These are phyloP conservation scores for Megathymus violae DNA, from an alignment of 1,140 invertebrate species.

Conservation along the genomic window DNA sequence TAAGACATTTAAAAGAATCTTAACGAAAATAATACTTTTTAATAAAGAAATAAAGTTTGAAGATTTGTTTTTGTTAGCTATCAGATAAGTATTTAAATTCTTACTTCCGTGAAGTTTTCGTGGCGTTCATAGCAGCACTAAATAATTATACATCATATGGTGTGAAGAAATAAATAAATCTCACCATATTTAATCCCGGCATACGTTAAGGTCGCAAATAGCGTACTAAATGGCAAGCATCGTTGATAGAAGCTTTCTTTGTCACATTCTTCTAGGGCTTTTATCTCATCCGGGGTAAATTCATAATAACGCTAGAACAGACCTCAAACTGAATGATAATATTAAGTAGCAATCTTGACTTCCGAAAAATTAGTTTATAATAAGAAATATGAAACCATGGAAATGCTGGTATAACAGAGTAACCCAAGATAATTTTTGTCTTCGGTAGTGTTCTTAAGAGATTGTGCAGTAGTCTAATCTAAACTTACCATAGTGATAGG, in stretches of 20 bases:
- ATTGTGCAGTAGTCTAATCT: too few species aligned
- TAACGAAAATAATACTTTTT: constrained; percentile 42
- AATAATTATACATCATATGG: too few species aligned
- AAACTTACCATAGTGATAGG: too few species aligned
- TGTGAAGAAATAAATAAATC: constrained; percentile 21
- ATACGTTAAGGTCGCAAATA: constrained; percentile 62
- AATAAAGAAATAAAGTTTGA: too few species aligned
- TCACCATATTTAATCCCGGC: constrained; percentile 64
- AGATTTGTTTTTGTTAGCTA: constrained; percentile 29
- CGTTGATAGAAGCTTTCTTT: constrained; percentile 74
- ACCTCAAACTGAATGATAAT: constrained; percentile 1
- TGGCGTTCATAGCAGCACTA: constrained; percentile 52
- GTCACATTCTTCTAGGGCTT: constrained; percentile 75
- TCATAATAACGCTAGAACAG: constrained; percentile 72
- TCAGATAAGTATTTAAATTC: constrained; percentile 28
- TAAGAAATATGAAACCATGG: too few species aligned
- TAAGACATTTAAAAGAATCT: constrained; percentile 60
- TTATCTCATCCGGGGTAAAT: constrained; percentile 71
- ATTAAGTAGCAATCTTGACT: background rate
- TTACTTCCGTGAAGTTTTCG: constrained; percentile 79
- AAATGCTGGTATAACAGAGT: too few species aligned
- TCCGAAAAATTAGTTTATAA: too few species aligned
- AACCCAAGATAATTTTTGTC: too few species aligned
- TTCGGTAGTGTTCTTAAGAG: too few species aligned
- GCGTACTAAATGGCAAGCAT: constrained; percentile 67